phyloP scores from a whole-genome alignment of 2,113 vertebrate species.

The Cephalopterus ornatus region DNA sequence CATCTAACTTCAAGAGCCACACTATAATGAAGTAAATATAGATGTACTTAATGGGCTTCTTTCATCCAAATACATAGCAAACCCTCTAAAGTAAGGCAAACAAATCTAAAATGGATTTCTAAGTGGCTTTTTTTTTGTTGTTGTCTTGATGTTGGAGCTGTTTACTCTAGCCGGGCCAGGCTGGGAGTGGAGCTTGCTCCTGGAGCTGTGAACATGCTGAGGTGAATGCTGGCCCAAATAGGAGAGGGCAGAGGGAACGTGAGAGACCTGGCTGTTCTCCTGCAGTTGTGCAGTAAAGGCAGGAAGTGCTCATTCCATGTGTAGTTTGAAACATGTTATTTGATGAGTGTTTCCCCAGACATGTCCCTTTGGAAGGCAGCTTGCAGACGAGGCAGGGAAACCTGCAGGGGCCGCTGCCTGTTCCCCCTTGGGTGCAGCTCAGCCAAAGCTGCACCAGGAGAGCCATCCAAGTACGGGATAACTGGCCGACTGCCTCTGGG shows the following conservation, averaged over 20 bases:
- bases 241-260: background rate
- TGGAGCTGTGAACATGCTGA: background rate
- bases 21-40: slow-evolving; percentile 43
- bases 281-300: background rate
- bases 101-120: slow-evolving; percentile 12
- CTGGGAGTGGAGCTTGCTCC: background rate
- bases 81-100: slow-evolving; percentile 3
- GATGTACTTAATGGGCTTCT: slow-evolving; percentile 49
- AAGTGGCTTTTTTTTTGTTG: background rate
- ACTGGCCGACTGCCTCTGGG: background rate
- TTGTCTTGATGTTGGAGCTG: background rate
- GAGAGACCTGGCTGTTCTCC: background rate
- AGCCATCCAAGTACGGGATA: fast-evolving
- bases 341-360: background rate
- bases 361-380: background rate
- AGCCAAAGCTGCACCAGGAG: background rate
- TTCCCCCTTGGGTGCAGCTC: background rate
- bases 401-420: background rate
- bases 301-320: background rate
- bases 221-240: background rate
- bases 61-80: slow-evolving; percentile 35
- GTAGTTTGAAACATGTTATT: background rate
- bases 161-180: background rate
- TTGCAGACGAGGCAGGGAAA: background rate
- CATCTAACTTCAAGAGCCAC: slow-evolving; percentile 59